Evolutionary conservation across 2,797 vertebrate genomes (phyloP).

Genomic region (Paratrypauchen microcephalus): DNA sequence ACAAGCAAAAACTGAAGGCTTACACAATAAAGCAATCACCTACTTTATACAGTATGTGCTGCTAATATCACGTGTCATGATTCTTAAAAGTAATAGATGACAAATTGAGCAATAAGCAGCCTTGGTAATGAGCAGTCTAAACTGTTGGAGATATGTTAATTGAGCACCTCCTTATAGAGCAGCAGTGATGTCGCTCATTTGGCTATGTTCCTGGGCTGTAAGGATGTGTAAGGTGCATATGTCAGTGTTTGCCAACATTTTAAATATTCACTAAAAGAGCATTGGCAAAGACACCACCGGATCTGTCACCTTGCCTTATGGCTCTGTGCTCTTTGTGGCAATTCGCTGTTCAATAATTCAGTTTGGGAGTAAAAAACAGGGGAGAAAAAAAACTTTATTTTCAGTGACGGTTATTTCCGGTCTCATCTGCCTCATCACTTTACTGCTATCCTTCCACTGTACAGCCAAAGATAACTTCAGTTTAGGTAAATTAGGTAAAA

Average conservation of each 20-base stretch:
- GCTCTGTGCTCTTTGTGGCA: slow-evolving; percentile 13
- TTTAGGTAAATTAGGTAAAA: not conserved
- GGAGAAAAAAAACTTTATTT: not conserved
- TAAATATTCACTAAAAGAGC: slow-evolving; percentile 12
- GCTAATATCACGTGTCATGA: not conserved
- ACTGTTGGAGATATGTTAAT: slow-evolving; percentile 9
- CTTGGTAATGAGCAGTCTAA: slow-evolving; percentile 1
- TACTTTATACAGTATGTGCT: not conserved
- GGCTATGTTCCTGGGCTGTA: slow-evolving; percentile 10
- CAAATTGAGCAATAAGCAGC: not conserved
- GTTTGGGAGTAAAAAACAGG: not conserved
- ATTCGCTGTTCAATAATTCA: slow-evolving; percentile 13
- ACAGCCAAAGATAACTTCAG: not conserved
- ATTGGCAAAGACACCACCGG: slow-evolving; percentile 3
- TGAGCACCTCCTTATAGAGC: slow-evolving; percentile 8
- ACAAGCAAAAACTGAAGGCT: not conserved
- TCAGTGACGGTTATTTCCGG: not conserved
- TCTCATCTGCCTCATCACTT: not conserved
- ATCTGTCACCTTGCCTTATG: slow-evolving; percentile 15
- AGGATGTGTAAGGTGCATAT: slow-evolving; percentile 16
- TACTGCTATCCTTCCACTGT: not conserved
- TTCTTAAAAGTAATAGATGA: not conserved
- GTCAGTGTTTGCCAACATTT: slow-evolving; percentile 17
- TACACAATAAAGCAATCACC: not conserved
- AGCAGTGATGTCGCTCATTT: slow-evolving; percentile 8